Conservation (phyloP, 2,797 vertebrate genomes). For the Columba guinea region DNA sequence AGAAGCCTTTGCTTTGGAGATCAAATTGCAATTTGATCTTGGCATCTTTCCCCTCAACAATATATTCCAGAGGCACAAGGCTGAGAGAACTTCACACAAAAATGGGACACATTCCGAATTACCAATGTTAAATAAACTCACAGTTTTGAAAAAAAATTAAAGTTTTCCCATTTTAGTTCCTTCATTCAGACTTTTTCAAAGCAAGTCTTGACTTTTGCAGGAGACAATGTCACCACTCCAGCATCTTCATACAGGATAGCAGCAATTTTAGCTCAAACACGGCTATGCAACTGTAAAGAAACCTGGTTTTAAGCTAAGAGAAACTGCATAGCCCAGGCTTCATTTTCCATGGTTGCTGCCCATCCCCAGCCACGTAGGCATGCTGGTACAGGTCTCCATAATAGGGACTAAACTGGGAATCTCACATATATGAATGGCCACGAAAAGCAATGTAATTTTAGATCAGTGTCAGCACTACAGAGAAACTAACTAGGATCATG, state of each 20-base stretch:
- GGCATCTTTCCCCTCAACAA: background rate
- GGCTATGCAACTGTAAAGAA: background rate
- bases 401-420: background rate
- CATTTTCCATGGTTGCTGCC: background rate
- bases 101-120: background rate
- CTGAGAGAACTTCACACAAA: background rate
- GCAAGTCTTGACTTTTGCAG: background rate
- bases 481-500: background rate
- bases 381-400: background rate
- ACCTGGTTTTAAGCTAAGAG: background rate
- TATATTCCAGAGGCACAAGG: background rate
- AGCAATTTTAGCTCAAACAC: background rate
- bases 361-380: fast-evolving
- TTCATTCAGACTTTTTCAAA: background rate
- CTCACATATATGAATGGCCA: background rate
- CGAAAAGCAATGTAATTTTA: background rate
- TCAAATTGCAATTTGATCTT: background rate
- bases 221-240: background rate
- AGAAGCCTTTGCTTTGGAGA: background rate
- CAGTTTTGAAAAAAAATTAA: background rate
- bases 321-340: background rate
- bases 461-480: background rate
- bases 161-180: background rate
- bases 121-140: background rate
- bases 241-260: background rate